phyloP scores from a whole-genome alignment of 1,140 invertebrate genomes.

The Drosophila eugracilis region DNA sequence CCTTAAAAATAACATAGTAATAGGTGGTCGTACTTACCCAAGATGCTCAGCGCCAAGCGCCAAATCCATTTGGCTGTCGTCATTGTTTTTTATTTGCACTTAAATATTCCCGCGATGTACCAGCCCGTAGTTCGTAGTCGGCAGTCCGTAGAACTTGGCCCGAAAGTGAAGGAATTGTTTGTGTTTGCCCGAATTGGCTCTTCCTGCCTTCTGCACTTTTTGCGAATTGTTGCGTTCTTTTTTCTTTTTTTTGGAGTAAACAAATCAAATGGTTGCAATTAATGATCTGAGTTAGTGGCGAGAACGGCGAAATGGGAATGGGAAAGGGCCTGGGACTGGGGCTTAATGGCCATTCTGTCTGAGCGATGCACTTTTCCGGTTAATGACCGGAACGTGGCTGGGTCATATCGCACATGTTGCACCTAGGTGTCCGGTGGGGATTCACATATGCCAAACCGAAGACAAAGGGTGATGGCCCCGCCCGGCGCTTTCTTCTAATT shows the following conservation, averaged over 20 bases:
- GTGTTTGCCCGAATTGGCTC: constrained; percentile 43
- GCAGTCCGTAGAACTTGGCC: constrained; percentile 49
- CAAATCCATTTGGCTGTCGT: constrained; percentile 84
- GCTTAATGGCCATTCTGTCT: constrained; percentile 48
- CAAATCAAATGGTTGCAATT: constrained; percentile 77
- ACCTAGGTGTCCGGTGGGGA: constrained; percentile 44
- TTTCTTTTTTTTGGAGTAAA: constrained; percentile 49
- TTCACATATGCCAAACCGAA: constrained; percentile 33
- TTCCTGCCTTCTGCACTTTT: constrained; percentile 33
- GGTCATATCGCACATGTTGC: constrained; percentile 56
- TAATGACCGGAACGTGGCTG: constrained; percentile 74
- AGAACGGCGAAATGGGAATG: neutral
- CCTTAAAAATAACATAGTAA: constrained; percentile 25
- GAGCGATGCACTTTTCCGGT: constrained; percentile 65
- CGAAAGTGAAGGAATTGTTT: constrained; percentile 44
- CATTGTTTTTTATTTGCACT: constrained; percentile 79
- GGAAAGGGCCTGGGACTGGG: neutral
- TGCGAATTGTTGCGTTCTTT: constrained; percentile 18
- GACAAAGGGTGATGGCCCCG: constrained; percentile 58
- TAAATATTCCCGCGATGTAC: constrained; percentile 61
- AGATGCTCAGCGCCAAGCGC: constrained; percentile 65
- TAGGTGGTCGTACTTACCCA: constrained; percentile 53
- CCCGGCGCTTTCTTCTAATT: constrained; percentile 76
- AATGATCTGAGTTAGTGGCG: constrained; percentile 45
- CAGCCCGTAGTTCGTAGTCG: neutral